Conservation (phyloP, 2,113 vertebrate species). For the Agelaius phoeniceus region DNA sequence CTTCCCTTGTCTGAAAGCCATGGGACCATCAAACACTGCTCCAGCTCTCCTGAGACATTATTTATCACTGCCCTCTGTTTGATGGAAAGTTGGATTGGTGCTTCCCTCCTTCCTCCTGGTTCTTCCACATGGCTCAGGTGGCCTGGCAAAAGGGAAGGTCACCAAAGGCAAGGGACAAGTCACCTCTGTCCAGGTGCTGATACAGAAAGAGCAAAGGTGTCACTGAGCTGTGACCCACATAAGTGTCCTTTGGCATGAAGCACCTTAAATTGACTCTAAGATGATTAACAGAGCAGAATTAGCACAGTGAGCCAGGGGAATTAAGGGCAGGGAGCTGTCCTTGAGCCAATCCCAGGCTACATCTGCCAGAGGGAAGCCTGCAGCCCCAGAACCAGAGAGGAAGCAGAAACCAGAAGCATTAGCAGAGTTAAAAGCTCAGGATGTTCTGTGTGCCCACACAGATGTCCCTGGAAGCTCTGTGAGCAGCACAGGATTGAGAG, state of each 20-base stretch:
- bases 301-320: not conserved
- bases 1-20: not conserved
- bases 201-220: not conserved
- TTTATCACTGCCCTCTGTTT: not conserved
- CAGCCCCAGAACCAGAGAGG: not conserved
- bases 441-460: fast-evolving
- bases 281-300: constrained; percentile 51
- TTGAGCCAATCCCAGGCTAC: not conserved
- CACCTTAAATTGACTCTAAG: not conserved
- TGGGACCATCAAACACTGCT: not conserved
- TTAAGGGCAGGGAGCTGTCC: not conserved
- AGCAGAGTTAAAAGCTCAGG: not conserved
- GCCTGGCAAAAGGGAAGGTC: not conserved
- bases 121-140: not conserved
- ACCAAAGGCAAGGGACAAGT: not conserved
- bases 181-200: not conserved
- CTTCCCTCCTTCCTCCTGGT: not conserved
- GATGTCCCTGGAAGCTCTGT: not conserved
- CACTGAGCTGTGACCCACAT: not conserved
- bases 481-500: not conserved
- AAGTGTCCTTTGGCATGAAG: not conserved
- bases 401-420: not conserved
- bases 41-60: not conserved
- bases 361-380: not conserved
- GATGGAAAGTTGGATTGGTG: not conserved